Evolutionary conservation across 2,797 vertebrate species (phyloP).

Genomic region (Toxotes lorentzi): DNA sequence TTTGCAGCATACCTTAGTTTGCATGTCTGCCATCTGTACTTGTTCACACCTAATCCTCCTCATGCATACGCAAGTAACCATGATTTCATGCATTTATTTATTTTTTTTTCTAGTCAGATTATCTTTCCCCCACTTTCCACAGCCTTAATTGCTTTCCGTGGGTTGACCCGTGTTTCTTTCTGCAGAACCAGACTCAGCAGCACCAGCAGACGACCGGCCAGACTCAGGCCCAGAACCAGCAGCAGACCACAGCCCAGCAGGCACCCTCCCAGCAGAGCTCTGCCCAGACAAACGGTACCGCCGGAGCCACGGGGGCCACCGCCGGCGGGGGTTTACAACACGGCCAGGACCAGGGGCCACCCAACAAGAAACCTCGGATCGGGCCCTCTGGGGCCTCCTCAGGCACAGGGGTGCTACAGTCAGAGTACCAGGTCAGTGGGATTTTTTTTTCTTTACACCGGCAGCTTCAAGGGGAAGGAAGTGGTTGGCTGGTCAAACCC

Average conservation of each 20-base stretch:
- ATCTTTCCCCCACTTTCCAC: neutral
- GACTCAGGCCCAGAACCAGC: conserved; percentile 88
- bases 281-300: conserved; percentile 93
- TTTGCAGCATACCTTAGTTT: no score
- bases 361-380: conserved; percentile 95
- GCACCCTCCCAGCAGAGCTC: conserved; percentile 90
- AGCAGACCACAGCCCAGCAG: conserved; percentile 87
- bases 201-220: conserved; percentile 81
- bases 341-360: conserved; percentile 92
- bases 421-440: conserved; percentile 94
- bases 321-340: conserved; percentile 88
- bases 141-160: neutral
- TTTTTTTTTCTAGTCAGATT: conserved; percentile 7
- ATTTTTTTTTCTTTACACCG: neutral
- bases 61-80: no score
- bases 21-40: no score
- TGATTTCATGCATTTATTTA: neutral
- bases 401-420: conserved; percentile 91
- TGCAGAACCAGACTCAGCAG: conserved; percentile 81
- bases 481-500: neutral
- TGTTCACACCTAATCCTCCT: no score
- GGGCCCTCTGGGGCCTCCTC: conserved; percentile 92
- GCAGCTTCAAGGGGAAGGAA: neutral
- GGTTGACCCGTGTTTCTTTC: neutral
- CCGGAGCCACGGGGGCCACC: conserved; percentile 74